These are phyloP conservation scores for Liopterus haemorrhoidalis DNA, from an alignment of 2,888 invertebrate species.

Conservation along the genomic window DNA sequence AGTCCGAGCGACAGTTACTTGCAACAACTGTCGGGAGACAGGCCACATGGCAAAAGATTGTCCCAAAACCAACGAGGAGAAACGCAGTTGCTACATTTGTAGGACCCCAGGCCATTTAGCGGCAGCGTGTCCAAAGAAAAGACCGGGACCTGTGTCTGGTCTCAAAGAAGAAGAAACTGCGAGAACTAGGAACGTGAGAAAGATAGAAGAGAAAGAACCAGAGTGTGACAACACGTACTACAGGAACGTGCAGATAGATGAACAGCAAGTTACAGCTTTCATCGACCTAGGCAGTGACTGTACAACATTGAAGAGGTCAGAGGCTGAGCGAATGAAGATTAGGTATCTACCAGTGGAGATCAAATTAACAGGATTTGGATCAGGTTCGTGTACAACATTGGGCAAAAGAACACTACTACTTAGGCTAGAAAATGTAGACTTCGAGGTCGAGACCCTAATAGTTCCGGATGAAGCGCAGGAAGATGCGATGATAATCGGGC, in stretches of 20 bases:
- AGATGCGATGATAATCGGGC: constrained; percentile 1
- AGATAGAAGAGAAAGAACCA: too few relatives aligned
- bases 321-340: not conserved
- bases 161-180: too few relatives aligned
- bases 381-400: too few relatives aligned
- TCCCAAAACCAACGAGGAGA: too few relatives aligned
- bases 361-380: too few relatives aligned
- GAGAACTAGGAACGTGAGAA: too few relatives aligned
- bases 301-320: not conserved
- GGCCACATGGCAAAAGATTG: not conserved
- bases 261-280: not conserved
- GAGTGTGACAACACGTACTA: too few relatives aligned
- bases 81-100: too few relatives aligned
- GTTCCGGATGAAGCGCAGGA: constrained; percentile 6
- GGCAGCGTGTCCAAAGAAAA: too few relatives aligned
- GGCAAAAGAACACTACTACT: not conserved
- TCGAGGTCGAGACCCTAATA: not conserved
- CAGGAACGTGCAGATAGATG: not conserved
- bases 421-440: not conserved
- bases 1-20: not conserved
- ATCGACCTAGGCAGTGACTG: constrained; percentile 6
- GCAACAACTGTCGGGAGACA: not conserved
- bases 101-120: too few relatives aligned
- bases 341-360: not conserved
- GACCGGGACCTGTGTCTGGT: too few relatives aligned